Base-by-base conservation (phyloP, 2,888 invertebrate species). In the Xestia sexstrigata region DNA sequence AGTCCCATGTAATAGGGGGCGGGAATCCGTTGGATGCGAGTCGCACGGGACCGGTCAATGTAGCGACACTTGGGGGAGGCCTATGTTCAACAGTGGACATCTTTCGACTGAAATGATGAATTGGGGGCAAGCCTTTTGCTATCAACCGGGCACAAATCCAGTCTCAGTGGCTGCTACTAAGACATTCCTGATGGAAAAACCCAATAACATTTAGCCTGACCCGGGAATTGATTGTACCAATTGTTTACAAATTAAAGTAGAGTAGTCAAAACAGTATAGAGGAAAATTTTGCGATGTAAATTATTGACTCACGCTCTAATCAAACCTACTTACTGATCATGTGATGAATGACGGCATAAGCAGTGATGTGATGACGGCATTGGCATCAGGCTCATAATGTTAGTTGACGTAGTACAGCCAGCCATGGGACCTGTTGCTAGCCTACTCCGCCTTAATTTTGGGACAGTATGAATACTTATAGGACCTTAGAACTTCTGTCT, bases 211-310 rank as follows among this genome's bases (percentile, higher is more conserved):
- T 42, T 11, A 8, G 42, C 42, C 11, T 42, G 42, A 42, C 42
- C 42, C 42, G 42, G 42, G 42, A 42, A 42, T 42, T 42, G 23
- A 23, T 39, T 13, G 13, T 63, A 63, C 63, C 23, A 23, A 63
- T 39, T 39, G 23, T 39, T 63, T 62, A 26, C n/a, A 6, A 45
- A 62, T 67, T 35, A 45, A 9, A 68, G 69, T 63, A 39, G 23
- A 69, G 23, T 39, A 47, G 47, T n/a, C 9, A 58, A 47, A 65
- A 65, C 13, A n/a, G 45, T 63, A 35, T 35, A n/a, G n/a, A 78
- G 67, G 67, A 74, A 68, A 63, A 70, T n/a, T 71, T 78, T 45
- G 35, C 20, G 35, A 65, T 23, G 42, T 45, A 52, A 72, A 66
- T 11, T 6, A 49, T 45, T 74, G 69, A 52, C 7, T 81, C 45